phyloP scores from a whole-genome alignment of 2,113 vertebrate species.

The Myotis yumanensis region DNA sequence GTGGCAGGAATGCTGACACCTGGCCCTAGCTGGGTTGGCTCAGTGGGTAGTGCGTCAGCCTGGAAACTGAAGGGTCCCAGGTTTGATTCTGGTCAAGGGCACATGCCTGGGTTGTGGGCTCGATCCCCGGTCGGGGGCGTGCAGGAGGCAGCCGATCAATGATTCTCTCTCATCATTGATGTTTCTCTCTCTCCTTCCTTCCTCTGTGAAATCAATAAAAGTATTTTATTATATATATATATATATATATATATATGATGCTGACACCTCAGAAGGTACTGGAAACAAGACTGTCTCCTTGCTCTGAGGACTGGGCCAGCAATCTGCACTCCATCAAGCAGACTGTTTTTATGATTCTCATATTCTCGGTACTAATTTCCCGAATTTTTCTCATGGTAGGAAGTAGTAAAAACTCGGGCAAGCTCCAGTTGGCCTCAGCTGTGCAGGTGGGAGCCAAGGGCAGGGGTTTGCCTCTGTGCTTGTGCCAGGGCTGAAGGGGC shows the following conservation, averaged over 20 bases:
- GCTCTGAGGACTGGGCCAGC: not conserved
- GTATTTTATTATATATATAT: no score
- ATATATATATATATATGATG: not conserved
- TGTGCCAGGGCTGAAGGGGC: not conserved
- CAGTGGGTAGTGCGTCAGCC: no score
- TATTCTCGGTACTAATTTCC: not conserved
- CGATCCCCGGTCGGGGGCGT: no score
- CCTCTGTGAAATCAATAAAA: no score
- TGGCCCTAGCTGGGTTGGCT: no score
- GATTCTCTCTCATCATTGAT: no score
- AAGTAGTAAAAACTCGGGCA: not conserved
- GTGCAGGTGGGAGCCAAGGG: not conserved
- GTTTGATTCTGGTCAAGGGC: no score
- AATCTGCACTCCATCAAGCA: not conserved
- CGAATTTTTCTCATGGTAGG: not conserved
- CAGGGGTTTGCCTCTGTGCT: not conserved
- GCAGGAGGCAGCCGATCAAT: no score
- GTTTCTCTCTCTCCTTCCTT: no score
- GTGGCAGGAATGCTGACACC: no score
- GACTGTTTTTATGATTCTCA: not conserved
- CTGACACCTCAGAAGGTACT: not conserved
- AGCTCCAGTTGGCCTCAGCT: not conserved
- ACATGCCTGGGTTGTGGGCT: no score
- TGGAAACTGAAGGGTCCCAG: no score
- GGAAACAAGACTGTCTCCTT: not conserved